Conservation (phyloP, 1,140 invertebrate genomes). For the Trichonephila clavipes region DNA sequence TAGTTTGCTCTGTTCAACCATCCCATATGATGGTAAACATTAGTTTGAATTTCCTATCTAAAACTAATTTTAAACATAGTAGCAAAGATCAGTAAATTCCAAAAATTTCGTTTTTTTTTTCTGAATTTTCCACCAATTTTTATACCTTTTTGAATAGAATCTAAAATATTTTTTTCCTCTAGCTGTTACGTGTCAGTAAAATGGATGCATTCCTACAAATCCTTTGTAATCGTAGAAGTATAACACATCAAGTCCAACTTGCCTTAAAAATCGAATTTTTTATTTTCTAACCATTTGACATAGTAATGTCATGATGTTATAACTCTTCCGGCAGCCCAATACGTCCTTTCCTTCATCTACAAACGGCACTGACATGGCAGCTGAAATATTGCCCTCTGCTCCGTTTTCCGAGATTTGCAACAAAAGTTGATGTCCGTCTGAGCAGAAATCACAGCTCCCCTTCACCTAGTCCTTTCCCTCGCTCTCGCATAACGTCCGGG, state of each 20-base stretch:
- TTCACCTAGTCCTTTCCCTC: background rate
- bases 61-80: too few relatives aligned
- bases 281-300: background rate
- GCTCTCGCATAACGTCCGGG: background rate
- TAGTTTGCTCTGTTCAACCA: too few relatives aligned
- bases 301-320: slow-evolving; percentile 6
- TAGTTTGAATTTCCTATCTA: too few relatives aligned
- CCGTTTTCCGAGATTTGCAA: slow-evolving; percentile 41
- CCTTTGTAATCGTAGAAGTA: background rate
- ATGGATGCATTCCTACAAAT: background rate
- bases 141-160: too few relatives aligned
- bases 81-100: too few relatives aligned
- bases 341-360: background rate
- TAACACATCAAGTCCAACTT: background rate
- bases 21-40: too few relatives aligned
- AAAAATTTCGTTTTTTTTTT: too few relatives aligned
- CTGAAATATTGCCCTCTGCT: slow-evolving; percentile 51
- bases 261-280: slow-evolving; percentile 16
- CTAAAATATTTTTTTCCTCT: too few relatives aligned
- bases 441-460: slow-evolving; percentile 37
- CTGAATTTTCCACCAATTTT: too few relatives aligned
- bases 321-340: background rate
- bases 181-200: too few relatives aligned
- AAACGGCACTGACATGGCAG: background rate
- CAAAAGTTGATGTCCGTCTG: slow-evolving; percentile 9